Evolutionary conservation across 2,888 invertebrate species (phyloP).

Genomic region (Thecophora atra): DNA sequence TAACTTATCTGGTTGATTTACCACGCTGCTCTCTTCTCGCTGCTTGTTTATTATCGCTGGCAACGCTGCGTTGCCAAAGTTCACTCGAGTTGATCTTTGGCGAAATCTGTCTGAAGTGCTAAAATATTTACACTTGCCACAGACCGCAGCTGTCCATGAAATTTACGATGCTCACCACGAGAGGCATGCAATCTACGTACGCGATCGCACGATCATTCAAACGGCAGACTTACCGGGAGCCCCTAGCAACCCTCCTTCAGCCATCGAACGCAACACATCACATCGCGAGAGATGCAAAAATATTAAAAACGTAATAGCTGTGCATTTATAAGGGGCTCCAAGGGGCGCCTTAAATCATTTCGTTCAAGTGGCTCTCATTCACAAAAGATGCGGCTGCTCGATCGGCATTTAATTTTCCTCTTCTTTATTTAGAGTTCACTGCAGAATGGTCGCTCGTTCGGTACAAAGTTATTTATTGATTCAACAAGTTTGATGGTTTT

Average conservation of each 20-base stretch:
- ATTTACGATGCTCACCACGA: constrained; percentile 15
- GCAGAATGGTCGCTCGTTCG: background rate
- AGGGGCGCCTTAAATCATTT: constrained; percentile 49
- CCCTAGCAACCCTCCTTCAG: background rate
- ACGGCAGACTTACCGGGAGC: background rate
- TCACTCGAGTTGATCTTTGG: constrained; percentile 6
- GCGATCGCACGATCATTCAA: background rate
- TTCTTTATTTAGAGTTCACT: constrained; percentile 4
- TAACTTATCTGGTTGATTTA: constrained; percentile 26
- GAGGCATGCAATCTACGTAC: constrained; percentile 21
- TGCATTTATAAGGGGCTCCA: constrained; percentile 5
- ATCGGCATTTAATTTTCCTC: constrained; percentile 10
- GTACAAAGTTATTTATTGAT: constrained; percentile 33
- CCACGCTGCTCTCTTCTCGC: background rate
- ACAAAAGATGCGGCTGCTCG: constrained; percentile 36
- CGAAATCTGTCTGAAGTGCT: constrained; percentile 21
- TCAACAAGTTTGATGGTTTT: constrained; percentile 24
- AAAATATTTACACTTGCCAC: constrained; percentile 34
- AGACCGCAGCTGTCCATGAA: constrained; percentile 7
- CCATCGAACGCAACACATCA: background rate
- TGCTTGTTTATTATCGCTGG: background rate
- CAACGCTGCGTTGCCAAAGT: background rate
- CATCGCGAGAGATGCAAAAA: background rate
- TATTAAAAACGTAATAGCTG: background rate
- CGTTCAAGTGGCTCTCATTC: constrained; percentile 31